Conservation (phyloP, 2,888 invertebrate species). For the Sesia apiformis region DNA sequence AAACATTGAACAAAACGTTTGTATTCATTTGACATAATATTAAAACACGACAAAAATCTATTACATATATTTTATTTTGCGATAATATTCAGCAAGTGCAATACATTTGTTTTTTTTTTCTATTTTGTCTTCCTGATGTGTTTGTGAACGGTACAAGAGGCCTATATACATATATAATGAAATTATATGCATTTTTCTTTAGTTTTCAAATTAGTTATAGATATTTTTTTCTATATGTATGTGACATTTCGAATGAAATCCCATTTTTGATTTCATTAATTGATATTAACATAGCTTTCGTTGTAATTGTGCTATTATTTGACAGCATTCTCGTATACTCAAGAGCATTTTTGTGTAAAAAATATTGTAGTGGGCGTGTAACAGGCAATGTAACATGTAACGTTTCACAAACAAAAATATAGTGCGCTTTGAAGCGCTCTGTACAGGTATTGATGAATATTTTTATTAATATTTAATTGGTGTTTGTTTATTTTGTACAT, state of each 20-base stretch:
- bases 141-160: slow-evolving; percentile 22
- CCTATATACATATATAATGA: slow-evolving; percentile 21
- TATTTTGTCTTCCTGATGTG: slow-evolving; percentile 32
- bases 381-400: not conserved
- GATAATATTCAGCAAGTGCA: slow-evolving; percentile 14
- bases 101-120: slow-evolving; percentile 26
- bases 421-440: too few relatives aligned
- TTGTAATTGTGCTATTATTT: not conserved
- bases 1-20: not conserved
- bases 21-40: not conserved
- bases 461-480: too few relatives aligned
- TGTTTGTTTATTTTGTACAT: too few relatives aligned
- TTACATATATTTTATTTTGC: not conserved
- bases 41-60: too few relatives aligned
- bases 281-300: not conserved
- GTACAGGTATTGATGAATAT: too few relatives aligned
- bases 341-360: not conserved
- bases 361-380: not conserved
- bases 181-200: slow-evolving; percentile 26
- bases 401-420: too few relatives aligned
- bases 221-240: slow-evolving; percentile 12
- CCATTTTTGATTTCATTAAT: slow-evolving; percentile 15
- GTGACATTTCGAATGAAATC: slow-evolving; percentile 16
- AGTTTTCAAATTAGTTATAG: slow-evolving; percentile 20
- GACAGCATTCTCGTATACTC: not conserved